Evolutionary conservation across 2,888 invertebrate genomes (phyloP).

Genomic region (Rhamphomyia laevipes): DNA sequence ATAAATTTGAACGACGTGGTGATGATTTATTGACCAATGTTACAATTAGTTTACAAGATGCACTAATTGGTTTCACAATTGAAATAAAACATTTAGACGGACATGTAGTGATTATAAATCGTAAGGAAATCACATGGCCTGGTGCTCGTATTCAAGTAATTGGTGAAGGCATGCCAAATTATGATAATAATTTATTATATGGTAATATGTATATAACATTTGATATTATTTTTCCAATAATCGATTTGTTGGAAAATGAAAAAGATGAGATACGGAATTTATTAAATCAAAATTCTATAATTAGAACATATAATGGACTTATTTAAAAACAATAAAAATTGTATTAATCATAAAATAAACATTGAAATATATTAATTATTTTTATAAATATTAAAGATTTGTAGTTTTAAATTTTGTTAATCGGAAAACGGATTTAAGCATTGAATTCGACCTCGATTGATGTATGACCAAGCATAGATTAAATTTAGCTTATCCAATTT

Average conservation of each 20-base stretch:
- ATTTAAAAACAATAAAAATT: no score
- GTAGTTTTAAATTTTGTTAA: no score
- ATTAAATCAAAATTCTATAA: conserved; percentile 70
- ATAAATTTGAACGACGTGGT: conserved; percentile 75
- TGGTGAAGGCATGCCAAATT: conserved; percentile 98
- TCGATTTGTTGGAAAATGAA: conserved; percentile 69
- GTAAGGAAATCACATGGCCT: conserved; percentile 96
- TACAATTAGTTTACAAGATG: conserved; percentile 80
- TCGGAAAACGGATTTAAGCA: no score
- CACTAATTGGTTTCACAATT: conserved; percentile 81
- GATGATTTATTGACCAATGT: conserved; percentile 98
- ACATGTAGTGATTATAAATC: conserved; percentile 69
- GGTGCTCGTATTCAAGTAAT: conserved; percentile 95
- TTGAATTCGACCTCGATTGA: no score
- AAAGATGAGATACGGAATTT: conserved; percentile 50
- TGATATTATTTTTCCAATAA: conserved; percentile 95
- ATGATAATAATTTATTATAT: conserved; percentile 90
- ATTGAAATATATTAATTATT: no score
- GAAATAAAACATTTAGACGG: conserved; percentile 90
- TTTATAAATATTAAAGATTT: no score
- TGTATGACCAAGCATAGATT: no score
- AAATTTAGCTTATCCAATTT: no score
- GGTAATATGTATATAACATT: conserved; percentile 93
- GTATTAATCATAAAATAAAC: no score
- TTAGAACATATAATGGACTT: conserved; percentile 93